Percentiles rank a stretch among this genome's conserved stretches.
phyloP scores from a whole-genome alignment of 2,797 vertebrate species.

The Ataeniobius toweri region DNA sequence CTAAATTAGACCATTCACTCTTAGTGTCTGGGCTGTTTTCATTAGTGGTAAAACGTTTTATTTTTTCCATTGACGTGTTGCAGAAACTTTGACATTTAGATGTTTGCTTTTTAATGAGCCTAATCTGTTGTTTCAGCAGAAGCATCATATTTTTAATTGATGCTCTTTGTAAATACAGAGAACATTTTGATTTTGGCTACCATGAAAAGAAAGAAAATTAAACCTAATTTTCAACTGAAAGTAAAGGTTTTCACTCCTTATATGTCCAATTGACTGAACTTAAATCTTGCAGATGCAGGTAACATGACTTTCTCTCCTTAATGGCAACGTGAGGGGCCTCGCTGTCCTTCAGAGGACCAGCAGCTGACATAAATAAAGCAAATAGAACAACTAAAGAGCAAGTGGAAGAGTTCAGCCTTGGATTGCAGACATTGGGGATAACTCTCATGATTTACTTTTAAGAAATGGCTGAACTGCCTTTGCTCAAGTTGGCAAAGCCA shows the following conservation, averaged over 20 bases:
- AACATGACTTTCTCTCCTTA: not conserved
- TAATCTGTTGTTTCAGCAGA: not conserved
- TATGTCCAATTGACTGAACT: not conserved
- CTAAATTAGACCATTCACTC: not conserved
- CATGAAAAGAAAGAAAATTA: not conserved
- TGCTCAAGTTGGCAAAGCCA: not conserved
- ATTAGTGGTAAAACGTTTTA: not conserved
- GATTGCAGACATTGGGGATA: not conserved
- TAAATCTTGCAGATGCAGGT: not conserved
- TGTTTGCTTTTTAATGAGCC: not conserved
- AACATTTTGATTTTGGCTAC: not conserved
- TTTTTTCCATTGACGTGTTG: not conserved
- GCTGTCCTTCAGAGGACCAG: not conserved
- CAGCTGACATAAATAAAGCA: not conserved
- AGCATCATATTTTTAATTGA: not conserved
- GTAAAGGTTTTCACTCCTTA: not conserved
- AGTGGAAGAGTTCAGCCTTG: not conserved
- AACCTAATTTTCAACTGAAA: not conserved
- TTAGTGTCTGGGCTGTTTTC: not conserved
- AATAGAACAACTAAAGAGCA: not conserved
- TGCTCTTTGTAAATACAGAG: not conserved
- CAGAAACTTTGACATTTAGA: not conserved
- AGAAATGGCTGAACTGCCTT: constrained; percentile 4
- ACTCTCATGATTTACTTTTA: not conserved
- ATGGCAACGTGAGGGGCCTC: not conserved